Percentiles rank a stretch among this genome's conserved stretches.
These are phyloP conservation scores for Cacatua alba DNA, from an alignment of 2,113 vertebrate species.

Conservation along the genomic window DNA sequence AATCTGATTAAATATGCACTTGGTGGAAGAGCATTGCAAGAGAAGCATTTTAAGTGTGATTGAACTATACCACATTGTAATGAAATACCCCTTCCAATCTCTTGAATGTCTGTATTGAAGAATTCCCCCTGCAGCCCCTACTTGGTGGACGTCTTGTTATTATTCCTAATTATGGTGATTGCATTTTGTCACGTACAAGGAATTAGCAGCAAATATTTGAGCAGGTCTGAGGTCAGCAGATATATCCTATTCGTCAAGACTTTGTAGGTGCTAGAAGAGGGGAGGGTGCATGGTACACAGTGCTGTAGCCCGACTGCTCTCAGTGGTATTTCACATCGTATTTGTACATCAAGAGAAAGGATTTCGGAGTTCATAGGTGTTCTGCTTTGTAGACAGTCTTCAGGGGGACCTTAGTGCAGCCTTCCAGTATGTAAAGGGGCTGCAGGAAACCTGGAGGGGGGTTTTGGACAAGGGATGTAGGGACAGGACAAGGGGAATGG, in stretches of 20 bases:
- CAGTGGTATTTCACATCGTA: not conserved
- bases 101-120: not conserved
- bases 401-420: not conserved
- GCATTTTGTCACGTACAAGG: not conserved
- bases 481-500: not conserved
- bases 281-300: not conserved
- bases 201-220: not conserved
- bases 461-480: not conserved
- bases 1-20: not conserved
- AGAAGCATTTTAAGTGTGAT: not conserved
- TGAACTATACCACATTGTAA: accelerated
- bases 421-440: not conserved
- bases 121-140: not conserved
- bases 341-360: not conserved
- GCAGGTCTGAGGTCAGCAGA: not conserved
- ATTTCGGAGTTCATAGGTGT: not conserved
- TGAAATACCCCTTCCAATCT: not conserved
- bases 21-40: not conserved
- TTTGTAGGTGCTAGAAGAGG: not conserved
- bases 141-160: not conserved
- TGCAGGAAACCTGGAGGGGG: not conserved
- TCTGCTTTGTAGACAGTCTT: not conserved
- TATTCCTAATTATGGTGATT: not conserved
- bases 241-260: accelerated
- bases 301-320: not conserved